Evolutionary conservation across 2,113 vertebrate genomes (phyloP).

Genomic region (Daubentonia madagascariensis): DNA sequence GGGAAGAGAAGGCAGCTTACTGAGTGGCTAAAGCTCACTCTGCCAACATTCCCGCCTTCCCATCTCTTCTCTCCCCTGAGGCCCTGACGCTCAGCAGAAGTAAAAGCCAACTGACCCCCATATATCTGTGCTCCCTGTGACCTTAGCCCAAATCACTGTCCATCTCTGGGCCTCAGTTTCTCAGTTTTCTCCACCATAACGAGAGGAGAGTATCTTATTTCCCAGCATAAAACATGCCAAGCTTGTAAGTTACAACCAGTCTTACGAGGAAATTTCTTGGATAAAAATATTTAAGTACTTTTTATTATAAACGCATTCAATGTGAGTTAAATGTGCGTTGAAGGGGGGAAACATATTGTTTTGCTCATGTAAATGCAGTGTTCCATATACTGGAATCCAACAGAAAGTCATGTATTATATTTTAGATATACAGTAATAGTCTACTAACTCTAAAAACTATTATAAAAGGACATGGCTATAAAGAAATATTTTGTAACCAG

Average conservation of each 20-base stretch:
- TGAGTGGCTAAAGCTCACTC: not conserved
- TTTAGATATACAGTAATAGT: not conserved
- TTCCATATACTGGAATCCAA: not conserved
- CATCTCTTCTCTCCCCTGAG: not conserved
- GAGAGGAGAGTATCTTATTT: not conserved
- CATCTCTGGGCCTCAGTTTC: not conserved
- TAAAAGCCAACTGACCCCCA: not conserved
- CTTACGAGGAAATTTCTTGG: not conserved
- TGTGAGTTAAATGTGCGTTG: not conserved
- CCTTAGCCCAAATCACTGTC: not conserved
- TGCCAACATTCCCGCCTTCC: too few relatives aligned
- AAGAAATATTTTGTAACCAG: not conserved
- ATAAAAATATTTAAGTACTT: slow-evolving; percentile 14
- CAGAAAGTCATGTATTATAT: not conserved
- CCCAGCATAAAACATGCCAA: not conserved
- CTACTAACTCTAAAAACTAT: not conserved
- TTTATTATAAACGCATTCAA: not conserved
- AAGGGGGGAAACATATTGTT: not conserved
- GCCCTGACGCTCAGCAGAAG: not conserved
- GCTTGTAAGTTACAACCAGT: not conserved
- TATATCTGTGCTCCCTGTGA: not conserved
- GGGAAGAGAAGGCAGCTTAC: not conserved
- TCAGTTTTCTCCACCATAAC: not conserved
- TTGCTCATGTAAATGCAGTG: not conserved
- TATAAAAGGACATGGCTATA: not conserved